Percentiles rank a stretch among this genome's conserved stretches.
These are phyloP conservation scores for Oxyruncus cristatus DNA, from an alignment of 2,113 vertebrate species.

Conservation along the genomic window DNA sequence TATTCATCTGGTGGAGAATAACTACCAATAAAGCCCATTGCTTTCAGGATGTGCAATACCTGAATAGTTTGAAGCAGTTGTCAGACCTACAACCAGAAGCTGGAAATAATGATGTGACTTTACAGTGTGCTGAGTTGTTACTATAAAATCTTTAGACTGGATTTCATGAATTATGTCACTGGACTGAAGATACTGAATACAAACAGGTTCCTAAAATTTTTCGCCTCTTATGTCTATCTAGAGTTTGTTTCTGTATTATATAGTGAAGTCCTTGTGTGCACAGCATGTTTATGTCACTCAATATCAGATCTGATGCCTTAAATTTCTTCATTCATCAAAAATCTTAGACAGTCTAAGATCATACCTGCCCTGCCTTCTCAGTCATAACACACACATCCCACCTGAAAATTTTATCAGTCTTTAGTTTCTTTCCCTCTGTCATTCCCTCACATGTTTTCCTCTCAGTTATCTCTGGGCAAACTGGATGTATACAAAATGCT, in stretches of 20 bases:
- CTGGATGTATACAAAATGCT: neutral
- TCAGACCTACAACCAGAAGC: neutral
- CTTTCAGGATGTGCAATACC: neutral
- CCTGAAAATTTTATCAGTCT: neutral
- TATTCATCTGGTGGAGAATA: neutral
- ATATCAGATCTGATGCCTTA: neutral
- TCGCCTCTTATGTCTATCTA: neutral
- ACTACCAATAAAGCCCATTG: neutral
- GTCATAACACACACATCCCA: neutral
- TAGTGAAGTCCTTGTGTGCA: neutral
- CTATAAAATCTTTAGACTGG: neutral
- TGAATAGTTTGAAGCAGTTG: neutral
- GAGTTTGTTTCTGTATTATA: neutral
- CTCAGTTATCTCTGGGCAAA: neutral
- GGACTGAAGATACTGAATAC: neutral
- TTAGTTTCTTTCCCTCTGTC: neutral
- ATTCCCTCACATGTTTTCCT: neutral
- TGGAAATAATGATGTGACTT: neutral
- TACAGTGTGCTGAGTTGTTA: neutral
- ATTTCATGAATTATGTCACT: neutral
- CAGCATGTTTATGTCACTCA: neutral
- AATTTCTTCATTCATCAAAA: neutral
- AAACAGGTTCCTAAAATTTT: neutral
- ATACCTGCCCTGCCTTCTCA: neutral
- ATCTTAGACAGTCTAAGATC: neutral